These are phyloP conservation scores for Euspilapteryx auroguttella DNA, from an alignment of 2,888 invertebrate genomes.

Conservation along the genomic window DNA sequence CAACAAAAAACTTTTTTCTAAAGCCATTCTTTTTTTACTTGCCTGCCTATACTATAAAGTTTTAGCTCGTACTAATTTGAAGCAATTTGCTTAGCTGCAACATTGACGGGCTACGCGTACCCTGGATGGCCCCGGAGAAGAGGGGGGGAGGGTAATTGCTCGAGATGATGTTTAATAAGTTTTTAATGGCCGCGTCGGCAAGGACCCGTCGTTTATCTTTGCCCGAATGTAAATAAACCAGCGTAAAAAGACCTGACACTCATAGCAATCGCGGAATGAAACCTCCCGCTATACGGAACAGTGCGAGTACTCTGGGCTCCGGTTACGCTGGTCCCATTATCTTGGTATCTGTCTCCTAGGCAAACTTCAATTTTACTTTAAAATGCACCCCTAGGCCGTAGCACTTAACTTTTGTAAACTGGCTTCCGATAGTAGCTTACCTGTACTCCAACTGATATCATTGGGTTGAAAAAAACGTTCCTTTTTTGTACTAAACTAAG, in stretches of 20 bases:
- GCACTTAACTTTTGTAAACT: slow-evolving; percentile 13
- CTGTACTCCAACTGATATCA: background rate
- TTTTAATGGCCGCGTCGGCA: slow-evolving; percentile 63
- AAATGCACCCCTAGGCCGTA: slow-evolving; percentile 21
- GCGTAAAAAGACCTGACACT: slow-evolving; percentile 12
- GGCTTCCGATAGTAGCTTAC: background rate
- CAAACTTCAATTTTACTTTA: slow-evolving; percentile 25
- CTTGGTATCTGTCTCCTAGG: slow-evolving; percentile 17
- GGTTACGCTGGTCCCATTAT: slow-evolving; percentile 13
- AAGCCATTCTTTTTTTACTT: too few relatives aligned
- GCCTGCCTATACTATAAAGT: too few relatives aligned
- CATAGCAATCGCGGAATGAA: slow-evolving; percentile 5
- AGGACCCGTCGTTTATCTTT: slow-evolving; percentile 36
- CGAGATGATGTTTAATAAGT: slow-evolving; percentile 70
- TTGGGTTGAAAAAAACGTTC: background rate
- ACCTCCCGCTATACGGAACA: background rate
- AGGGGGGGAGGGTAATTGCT: slow-evolving; percentile 57
- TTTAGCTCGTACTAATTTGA: too few relatives aligned
- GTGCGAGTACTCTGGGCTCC: slow-evolving; percentile 9
- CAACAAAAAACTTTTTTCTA: too few relatives aligned
- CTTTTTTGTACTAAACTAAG: background rate
- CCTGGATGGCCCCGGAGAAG: too few relatives aligned
- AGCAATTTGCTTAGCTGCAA: too few relatives aligned
- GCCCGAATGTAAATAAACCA: slow-evolving; percentile 28
- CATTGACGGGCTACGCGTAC: too few relatives aligned